Evolutionary conservation across 2,888 invertebrate species (phyloP).

Genomic region (Fissipunctia ypsillon): DNA sequence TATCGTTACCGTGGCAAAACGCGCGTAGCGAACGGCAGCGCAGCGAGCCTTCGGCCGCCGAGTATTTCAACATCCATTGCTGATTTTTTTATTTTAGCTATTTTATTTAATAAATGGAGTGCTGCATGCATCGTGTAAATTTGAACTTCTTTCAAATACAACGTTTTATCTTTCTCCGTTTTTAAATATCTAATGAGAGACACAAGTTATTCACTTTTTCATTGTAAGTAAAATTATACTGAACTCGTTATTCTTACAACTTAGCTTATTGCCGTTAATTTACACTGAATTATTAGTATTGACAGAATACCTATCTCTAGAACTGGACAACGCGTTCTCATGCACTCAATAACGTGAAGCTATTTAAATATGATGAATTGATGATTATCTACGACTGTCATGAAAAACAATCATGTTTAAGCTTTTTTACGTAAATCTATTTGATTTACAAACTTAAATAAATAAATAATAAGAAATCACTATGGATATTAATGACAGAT

Average conservation of each 20-base stretch:
- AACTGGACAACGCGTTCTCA: constrained; percentile 32
- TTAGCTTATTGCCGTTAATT: constrained; percentile 9
- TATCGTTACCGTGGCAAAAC: too few relatives aligned
- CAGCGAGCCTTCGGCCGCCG: too few relatives aligned
- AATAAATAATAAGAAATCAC: not conserved
- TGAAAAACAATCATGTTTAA: not conserved
- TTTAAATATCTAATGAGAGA: constrained; percentile 3
- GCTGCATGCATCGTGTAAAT: too few relatives aligned
- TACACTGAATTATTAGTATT: constrained; percentile 21
- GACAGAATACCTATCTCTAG: constrained; percentile 18
- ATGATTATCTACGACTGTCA: too few relatives aligned
- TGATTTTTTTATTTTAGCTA: too few relatives aligned
- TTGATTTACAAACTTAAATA: not conserved
- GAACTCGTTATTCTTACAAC: constrained; percentile 22
- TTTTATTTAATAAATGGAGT: too few relatives aligned
- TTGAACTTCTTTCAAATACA: not conserved
- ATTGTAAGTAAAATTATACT: constrained; percentile 34
- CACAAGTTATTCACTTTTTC: not conserved
- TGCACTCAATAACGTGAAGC: constrained; percentile 15
- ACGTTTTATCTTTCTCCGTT: not conserved
- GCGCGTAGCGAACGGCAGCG: too few relatives aligned
- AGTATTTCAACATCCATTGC: too few relatives aligned
- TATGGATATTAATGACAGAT: not conserved
- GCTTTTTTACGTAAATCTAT: not conserved
- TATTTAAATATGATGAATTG: not conserved